Conservation (phyloP, 2,888 invertebrate species). For the Axea sp. region DNA sequence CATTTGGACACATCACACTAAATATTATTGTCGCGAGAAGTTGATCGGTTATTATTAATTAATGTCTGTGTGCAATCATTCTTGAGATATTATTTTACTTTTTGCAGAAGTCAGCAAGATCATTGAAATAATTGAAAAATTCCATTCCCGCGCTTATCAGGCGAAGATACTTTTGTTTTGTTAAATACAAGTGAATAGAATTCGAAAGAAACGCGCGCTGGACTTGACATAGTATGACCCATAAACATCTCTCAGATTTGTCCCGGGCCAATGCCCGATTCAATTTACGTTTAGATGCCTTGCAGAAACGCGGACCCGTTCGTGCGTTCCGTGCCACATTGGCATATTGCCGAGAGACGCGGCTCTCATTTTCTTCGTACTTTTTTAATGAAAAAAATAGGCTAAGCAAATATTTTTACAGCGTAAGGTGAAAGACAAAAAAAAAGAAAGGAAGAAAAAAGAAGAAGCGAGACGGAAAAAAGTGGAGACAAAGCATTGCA, state of each 20-base stretch:
- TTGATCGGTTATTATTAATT: no score
- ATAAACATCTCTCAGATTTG: constrained; percentile 73
- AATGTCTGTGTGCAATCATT: no score
- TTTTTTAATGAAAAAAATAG: constrained; percentile 63
- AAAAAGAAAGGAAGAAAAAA: constrained; percentile 8
- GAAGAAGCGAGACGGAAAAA: constrained; percentile 8
- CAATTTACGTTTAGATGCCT: constrained; percentile 74
- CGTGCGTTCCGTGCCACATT: constrained; percentile 65
- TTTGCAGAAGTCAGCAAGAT: no score
- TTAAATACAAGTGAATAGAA: constrained; percentile 14
- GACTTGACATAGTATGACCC: constrained; percentile 65
- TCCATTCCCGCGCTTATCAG: constrained; percentile 23
- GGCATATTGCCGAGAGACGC: constrained; percentile 68
- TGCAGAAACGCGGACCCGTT: constrained; percentile 63
- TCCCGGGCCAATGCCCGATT: constrained; percentile 70
- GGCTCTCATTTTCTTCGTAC: constrained; percentile 65
- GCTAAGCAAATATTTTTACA: constrained; percentile 66
- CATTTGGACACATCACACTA: no score
- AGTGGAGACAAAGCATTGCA: constrained; percentile 58
- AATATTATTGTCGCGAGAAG: no score
- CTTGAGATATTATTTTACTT: no score
- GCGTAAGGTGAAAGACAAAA: constrained; percentile 51
- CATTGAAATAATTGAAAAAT: constrained; percentile 34
- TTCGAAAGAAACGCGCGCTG: constrained; percentile 36
- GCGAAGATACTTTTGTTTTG: constrained; percentile 40